Evolutionary conservation across 2,888 invertebrate species (phyloP).

Genomic region (Brenthis hecate): DNA sequence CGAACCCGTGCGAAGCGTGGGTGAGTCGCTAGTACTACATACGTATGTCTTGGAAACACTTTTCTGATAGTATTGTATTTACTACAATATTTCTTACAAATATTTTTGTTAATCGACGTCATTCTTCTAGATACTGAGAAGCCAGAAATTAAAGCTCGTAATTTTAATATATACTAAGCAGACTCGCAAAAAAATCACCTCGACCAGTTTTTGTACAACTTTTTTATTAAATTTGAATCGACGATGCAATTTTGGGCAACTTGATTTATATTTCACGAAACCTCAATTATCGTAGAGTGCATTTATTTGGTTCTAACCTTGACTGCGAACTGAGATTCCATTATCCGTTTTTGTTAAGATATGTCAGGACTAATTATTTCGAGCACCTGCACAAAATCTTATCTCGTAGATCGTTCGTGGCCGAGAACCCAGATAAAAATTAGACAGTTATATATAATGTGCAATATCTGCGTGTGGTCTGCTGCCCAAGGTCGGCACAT

Average conservation of each 20-base stretch:
- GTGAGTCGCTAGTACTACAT: too few relatives aligned
- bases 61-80: too few relatives aligned
- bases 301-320: constrained; percentile 8
- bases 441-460: constrained; percentile 33
- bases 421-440: constrained; percentile 31
- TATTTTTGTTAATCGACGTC: neutral
- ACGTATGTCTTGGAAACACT: too few relatives aligned
- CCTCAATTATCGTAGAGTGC: constrained; percentile 23
- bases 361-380: neutral
- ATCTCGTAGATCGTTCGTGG: constrained; percentile 13
- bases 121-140: constrained; percentile 13
- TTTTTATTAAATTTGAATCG: constrained; percentile 26
- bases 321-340: constrained; percentile 7
- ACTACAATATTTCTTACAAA: too few relatives aligned
- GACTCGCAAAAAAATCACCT: constrained; percentile 17
- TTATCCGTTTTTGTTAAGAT: neutral
- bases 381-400: constrained; percentile 1
- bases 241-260: constrained; percentile 26
- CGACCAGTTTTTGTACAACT: constrained; percentile 24
- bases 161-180: constrained; percentile 13
- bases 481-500: constrained; percentile 52
- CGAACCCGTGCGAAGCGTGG: too few relatives aligned
- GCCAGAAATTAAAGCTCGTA: constrained; percentile 15
- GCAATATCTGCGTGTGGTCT: constrained; percentile 46
- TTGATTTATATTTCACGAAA: constrained; percentile 29